Conservation (phyloP, 2,797 vertebrate genomes). For the Euphonia xanthogaster region DNA sequence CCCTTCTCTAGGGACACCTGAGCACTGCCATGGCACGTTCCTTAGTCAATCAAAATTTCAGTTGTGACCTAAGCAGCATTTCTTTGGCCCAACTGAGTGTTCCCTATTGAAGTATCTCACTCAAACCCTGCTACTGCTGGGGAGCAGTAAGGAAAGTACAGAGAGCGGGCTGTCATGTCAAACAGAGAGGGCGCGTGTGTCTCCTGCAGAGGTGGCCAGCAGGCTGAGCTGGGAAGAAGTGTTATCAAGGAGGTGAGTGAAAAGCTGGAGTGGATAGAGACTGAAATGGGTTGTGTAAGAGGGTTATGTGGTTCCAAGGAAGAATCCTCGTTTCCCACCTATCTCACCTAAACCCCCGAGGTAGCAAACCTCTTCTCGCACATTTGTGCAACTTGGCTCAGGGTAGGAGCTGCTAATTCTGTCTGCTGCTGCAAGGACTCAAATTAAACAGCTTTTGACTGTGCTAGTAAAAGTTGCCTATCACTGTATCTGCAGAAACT, state of each 20-base stretch:
- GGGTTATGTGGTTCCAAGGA: neutral
- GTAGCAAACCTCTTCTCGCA: neutral
- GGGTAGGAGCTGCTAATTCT: neutral
- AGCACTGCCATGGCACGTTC: fast-evolving
- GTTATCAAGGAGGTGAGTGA: neutral
- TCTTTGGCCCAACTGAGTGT: neutral
- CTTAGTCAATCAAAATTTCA: neutral
- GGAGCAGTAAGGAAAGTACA: neutral
- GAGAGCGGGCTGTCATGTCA: neutral
- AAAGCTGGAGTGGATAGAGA: neutral
- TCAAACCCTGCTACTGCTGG: neutral
- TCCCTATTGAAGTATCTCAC: neutral
- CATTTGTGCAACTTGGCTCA: neutral
- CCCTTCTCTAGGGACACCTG: neutral
- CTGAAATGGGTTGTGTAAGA: neutral
- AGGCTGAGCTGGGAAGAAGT: neutral
- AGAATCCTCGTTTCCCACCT: neutral
- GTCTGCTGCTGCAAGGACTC: neutral
- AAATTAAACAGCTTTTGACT: neutral
- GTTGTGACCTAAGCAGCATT: neutral
- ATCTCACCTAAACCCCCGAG: neutral
- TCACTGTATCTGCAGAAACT: neutral
- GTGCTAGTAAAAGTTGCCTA: neutral
- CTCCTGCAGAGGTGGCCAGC: neutral
- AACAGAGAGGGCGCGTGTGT: neutral